These are phyloP conservation scores for Pseudobourletiella spinata DNA, from an alignment of 1,140 invertebrate species.

Conservation along the genomic window DNA sequence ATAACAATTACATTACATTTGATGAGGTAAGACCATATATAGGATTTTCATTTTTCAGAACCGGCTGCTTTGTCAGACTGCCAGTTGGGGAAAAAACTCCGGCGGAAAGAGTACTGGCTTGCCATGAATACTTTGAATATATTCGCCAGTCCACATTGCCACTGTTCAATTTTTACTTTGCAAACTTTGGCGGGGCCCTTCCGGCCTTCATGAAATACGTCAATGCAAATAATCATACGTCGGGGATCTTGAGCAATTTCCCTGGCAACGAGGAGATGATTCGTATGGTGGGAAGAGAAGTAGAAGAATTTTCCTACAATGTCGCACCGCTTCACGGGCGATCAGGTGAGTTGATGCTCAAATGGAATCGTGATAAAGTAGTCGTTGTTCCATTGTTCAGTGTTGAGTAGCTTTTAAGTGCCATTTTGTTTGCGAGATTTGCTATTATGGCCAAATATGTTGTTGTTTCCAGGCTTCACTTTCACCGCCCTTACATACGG, in stretches of 20 bases:
- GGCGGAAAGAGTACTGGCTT: background rate
- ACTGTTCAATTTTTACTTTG: background rate
- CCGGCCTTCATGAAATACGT: background rate
- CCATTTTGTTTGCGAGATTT: background rate
- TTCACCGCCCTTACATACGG: conserved; percentile 2
- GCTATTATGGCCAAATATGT: background rate
- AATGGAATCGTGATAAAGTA: background rate
- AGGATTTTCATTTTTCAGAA: too few relatives aligned
- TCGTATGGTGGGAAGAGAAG: background rate
- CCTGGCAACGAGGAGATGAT: conserved; percentile 3
- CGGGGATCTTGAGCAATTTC: conserved; percentile 1
- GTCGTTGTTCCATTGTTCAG: background rate
- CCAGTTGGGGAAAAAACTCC: background rate
- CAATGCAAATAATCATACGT: background rate
- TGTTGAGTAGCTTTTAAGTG: background rate
- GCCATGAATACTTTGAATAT: background rate
- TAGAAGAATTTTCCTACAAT: conserved; percentile 4
- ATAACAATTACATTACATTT: too few relatives aligned
- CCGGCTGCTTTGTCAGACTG: background rate
- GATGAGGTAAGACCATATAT: too few relatives aligned
- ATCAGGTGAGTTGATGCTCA: background rate
- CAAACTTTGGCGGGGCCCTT: background rate
- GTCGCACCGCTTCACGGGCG: conserved; percentile 2
- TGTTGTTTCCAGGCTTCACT: conserved; percentile 4
- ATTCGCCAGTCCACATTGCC: background rate